These are phyloP conservation scores for Drosophila barbarae DNA, from an alignment of 2,888 invertebrate genomes.

Conservation along the genomic window DNA sequence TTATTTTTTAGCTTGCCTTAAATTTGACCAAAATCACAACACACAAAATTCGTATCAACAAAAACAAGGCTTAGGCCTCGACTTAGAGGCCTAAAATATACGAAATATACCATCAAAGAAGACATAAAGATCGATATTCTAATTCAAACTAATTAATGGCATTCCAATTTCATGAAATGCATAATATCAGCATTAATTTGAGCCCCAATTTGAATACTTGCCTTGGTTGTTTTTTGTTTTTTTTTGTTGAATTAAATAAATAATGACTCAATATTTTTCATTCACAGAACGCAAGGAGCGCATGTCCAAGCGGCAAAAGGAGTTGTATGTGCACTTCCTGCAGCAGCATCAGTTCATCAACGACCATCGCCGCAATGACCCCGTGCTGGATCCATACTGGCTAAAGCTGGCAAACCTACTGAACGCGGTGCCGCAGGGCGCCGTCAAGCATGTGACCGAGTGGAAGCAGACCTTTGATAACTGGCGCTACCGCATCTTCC, in stretches of 20 bases:
- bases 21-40: neutral
- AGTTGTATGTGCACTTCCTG: slow-evolving; percentile 75
- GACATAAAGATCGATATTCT: slow-evolving; percentile 5
- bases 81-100: slow-evolving; percentile 1
- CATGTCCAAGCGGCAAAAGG: slow-evolving; percentile 77
- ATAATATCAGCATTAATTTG: slow-evolving; percentile 25
- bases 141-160: slow-evolving; percentile 5
- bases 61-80: neutral
- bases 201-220: slow-evolving; percentile 12
- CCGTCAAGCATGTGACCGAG: slow-evolving; percentile 74
- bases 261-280: neutral
- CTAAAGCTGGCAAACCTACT: slow-evolving; percentile 74
- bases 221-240: neutral
- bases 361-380: slow-evolving; percentile 75
- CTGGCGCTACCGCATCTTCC: slow-evolving; percentile 76
- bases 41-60: neutral
- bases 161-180: slow-evolving; percentile 9
- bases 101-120: neutral
- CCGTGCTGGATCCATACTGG: slow-evolving; percentile 75
- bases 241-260: too few relatives aligned
- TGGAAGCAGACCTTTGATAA: slow-evolving; percentile 77
- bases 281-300: slow-evolving; percentile 74
- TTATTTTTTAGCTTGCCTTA: neutral
- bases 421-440: slow-evolving; percentile 76
- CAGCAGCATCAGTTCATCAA: slow-evolving; percentile 76